Evolutionary conservation across 2,888 invertebrate species (phyloP).

Genomic region (Callinectes sapidus): DNA sequence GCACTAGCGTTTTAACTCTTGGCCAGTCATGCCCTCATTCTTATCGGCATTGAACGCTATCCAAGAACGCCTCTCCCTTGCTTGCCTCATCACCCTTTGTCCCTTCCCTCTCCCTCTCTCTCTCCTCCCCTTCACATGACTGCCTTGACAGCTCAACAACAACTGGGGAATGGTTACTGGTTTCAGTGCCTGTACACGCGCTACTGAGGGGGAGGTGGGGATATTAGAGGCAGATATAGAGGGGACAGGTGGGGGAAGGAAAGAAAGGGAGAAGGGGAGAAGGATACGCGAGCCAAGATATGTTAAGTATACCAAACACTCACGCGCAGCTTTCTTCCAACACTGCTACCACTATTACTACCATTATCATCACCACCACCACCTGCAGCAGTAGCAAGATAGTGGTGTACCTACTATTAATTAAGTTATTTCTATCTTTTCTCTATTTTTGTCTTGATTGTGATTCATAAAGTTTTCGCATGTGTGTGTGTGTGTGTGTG

Average conservation of each 20-base stretch:
- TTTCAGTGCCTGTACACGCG: not conserved
- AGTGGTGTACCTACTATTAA: not conserved
- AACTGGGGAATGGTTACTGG: not conserved
- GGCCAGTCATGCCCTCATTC: not conserved
- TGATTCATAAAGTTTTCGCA: not conserved
- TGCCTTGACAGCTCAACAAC: not conserved
- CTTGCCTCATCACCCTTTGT: not conserved
- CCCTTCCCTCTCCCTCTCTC: not conserved
- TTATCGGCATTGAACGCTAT: slow-evolving; percentile 15
- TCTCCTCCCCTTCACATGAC: not conserved
- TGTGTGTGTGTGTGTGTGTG: not conserved
- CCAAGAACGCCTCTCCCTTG: not conserved
- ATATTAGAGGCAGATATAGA: not conserved
- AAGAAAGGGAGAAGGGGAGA: not conserved
- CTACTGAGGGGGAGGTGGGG: not conserved
- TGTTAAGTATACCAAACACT: not conserved
- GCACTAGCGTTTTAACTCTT: not conserved
- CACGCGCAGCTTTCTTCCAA: not conserved
- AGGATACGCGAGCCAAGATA: not conserved
- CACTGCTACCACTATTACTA: too few species aligned
- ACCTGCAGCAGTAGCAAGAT: not conserved
- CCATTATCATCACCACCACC: not conserved
- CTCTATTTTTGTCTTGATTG: not conserved
- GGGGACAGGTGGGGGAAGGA: not conserved
- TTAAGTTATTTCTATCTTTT: not conserved